phyloP scores from a whole-genome alignment of 1,140 invertebrate species.

The Scaptomyza graminum region DNA sequence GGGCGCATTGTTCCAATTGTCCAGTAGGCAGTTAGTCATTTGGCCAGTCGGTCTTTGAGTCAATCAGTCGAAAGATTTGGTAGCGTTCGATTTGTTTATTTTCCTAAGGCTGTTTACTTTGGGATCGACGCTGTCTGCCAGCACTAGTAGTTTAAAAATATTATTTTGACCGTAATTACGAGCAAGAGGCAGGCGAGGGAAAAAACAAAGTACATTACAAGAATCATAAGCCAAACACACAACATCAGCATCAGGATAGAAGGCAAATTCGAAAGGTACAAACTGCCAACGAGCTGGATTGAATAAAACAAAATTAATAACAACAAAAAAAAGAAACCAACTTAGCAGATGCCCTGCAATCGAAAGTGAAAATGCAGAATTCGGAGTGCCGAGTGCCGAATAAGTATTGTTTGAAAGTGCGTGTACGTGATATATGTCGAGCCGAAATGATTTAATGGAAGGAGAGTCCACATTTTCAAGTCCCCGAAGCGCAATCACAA shows the following conservation, averaged over 20 bases:
- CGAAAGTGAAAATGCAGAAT: conserved; percentile 56
- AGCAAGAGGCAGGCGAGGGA: conserved; percentile 14
- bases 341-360: conserved; percentile 51
- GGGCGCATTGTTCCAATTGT: conserved; percentile 16
- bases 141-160: conserved; percentile 64
- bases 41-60: conserved; percentile 1
- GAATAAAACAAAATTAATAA: conserved; percentile 28
- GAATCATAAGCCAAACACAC: conserved; percentile 27
- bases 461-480: conserved; percentile 6
- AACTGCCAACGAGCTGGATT: conserved; percentile 1
- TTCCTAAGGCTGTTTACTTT: conserved; percentile 77
- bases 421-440: conserved; percentile 75
- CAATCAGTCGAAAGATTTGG: conserved; percentile 13
- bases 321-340: conserved; percentile 16
- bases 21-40: conserved; percentile 9
- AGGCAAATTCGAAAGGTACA: conserved; percentile 24
- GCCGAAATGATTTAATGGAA: conserved; percentile 62
- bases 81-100: conserved; percentile 62
- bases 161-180: conserved; percentile 84
- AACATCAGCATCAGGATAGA: conserved; percentile 16
- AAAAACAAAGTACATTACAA: conserved; percentile 5
- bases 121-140: conserved; percentile 33
- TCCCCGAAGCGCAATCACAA: conserved; percentile 36
- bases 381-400: conserved; percentile 36
- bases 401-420: conserved; percentile 64